These are phyloP conservation scores for Caradrina clavipalpis DNA, from an alignment of 2,888 invertebrate species.

Conservation along the genomic window DNA sequence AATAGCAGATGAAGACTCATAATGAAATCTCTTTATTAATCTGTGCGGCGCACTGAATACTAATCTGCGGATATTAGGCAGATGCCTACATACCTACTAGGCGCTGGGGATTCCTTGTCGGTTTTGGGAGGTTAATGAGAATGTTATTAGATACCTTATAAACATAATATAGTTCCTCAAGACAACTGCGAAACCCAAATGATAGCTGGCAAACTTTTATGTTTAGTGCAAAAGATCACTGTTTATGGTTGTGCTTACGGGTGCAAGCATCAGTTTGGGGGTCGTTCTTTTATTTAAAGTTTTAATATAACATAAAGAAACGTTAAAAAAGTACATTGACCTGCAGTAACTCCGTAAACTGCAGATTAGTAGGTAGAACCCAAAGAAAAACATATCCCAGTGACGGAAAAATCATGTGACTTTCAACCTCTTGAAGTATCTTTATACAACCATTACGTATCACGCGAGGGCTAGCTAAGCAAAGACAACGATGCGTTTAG, in stretches of 20 bases:
- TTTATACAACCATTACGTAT: neutral
- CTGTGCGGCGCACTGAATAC: conserved; percentile 5
- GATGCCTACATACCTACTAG: neutral
- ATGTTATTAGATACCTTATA: neutral
- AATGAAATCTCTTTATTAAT: conserved; percentile 15
- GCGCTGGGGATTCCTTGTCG: neutral
- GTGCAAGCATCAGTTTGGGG: too few species aligned
- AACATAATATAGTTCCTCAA: too few species aligned
- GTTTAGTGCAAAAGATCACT: too few species aligned
- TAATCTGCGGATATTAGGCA: conserved; percentile 4
- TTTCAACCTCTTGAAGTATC: neutral
- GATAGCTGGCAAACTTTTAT: too few species aligned
- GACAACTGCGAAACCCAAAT: too few species aligned
- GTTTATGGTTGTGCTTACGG: too few species aligned
- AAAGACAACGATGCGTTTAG: neutral
- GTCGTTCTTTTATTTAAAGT: too few species aligned
- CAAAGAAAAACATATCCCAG: too few species aligned
- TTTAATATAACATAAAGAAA: too few species aligned
- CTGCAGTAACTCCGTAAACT: too few species aligned
- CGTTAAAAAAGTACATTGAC: too few species aligned
- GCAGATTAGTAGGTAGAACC: too few species aligned
- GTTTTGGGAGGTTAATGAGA: neutral
- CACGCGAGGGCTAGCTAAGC: neutral
- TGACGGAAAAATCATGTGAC: neutral
- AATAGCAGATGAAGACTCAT: conserved; percentile 4